Evolutionary conservation across 2,797 vertebrate species (phyloP), one percentile per base, ranked within the genome.

Genomic region (Cheirogaleus major): DNA sequence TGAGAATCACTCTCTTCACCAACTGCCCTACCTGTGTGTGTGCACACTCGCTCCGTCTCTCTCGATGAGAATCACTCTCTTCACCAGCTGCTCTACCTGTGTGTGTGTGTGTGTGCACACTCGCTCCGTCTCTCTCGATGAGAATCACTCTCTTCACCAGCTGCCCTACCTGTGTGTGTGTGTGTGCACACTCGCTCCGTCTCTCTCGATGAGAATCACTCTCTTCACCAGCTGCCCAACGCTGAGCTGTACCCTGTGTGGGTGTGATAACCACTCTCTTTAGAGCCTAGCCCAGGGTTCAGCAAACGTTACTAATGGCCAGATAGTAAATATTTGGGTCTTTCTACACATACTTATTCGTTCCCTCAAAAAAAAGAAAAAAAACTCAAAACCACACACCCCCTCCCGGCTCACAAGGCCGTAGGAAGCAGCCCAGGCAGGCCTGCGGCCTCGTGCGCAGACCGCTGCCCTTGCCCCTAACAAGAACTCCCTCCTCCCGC

Each of bases 281-380:
- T 4, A 45, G 35, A 23, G 13, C 18, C 76, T 1, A 25, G 41
- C 43, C 65, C 43, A 10, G 2, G n/a, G 4, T 17, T 18, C 55
- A 14, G 43, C 43, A 38, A 59, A 59, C 91, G 15, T 88, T 13
- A 57, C 35, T 35, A 35, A 3, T 1, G 1, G 22, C n/a, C n/a
- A 5, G 14, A 45, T 12, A 12, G 23, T 13, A 6, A 82, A 1
- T 11, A 48, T n/a, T 35, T 55, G 2, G 41, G 57, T 43, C 41
- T 63, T 35, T 13, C 15, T 22, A 15, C 22, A 50, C 9, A 18
- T 0, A 32, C 0, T 38, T 0, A 32, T 0, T 43, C 65, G 30
- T 92, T 38, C 48, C 69, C 67, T 88, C 80, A 69, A 82, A 65
- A 65, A n/a, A 63, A 45, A 67, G 38, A 3, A 9, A 32, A n/a